Conservation (phyloP, 2,888 invertebrate species). For the Campoplex nolae region DNA sequence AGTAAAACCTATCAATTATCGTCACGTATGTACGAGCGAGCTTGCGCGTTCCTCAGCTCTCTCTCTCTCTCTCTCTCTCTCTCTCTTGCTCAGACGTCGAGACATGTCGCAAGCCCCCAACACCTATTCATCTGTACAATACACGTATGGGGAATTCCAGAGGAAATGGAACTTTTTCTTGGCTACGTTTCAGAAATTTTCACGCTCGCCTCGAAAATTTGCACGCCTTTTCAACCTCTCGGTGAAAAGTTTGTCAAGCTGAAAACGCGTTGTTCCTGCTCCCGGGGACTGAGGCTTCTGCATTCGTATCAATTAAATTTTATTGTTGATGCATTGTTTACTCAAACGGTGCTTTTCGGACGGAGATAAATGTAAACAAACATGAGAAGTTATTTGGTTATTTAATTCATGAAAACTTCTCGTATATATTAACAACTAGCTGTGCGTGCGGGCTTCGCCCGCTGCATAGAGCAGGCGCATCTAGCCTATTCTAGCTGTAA, state of each 20-base stretch:
- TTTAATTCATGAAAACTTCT: not conserved
- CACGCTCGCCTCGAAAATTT: conserved; percentile 13
- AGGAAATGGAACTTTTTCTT: conserved; percentile 17
- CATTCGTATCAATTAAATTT: not conserved
- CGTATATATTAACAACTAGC: too few species aligned
- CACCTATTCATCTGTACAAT: not conserved
- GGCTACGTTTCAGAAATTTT: conserved; percentile 24
- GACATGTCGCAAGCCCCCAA: not conserved
- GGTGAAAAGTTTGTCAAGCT: not conserved
- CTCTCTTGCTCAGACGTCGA: not conserved
- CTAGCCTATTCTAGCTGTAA: too few species aligned
- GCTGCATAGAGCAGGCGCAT: too few species aligned
- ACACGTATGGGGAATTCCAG: conserved; percentile 10
- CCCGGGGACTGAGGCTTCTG: not conserved
- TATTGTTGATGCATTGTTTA: not conserved
- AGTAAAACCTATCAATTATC: conserved; percentile 36
- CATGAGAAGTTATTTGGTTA: not conserved
- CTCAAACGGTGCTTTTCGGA: not conserved
- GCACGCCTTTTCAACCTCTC: conserved; percentile 10
- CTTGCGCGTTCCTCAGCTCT: not conserved
- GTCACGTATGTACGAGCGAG: conserved; percentile 16
- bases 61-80: not conserved
- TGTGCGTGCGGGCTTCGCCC: too few species aligned
- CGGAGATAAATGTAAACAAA: not conserved
- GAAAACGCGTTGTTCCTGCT: not conserved